Percentiles rank a stretch among this genome's conserved stretches.
Conservation (phyloP, 1,140 invertebrate genomes). For the Diploscapter pachys region DNA sequence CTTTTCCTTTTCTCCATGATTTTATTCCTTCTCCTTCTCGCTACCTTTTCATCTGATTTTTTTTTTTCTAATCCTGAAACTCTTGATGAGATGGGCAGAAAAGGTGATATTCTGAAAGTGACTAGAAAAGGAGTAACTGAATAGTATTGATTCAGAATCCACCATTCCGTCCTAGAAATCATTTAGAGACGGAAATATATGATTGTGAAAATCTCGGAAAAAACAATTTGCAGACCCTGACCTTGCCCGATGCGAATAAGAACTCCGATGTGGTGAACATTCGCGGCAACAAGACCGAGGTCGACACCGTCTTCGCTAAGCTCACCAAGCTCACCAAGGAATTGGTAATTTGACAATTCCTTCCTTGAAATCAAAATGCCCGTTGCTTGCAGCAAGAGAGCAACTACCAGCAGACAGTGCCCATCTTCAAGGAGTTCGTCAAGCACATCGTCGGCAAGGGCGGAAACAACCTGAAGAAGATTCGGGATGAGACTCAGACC, state of each 20-base stretch:
- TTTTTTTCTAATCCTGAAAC: too few species aligned
- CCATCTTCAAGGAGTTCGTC: conserved; percentile 95
- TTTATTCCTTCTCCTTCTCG: too few species aligned
- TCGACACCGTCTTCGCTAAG: conserved; percentile 85
- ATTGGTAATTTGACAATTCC: conserved; percentile 60
- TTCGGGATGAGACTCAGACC: conserved; percentile 91
- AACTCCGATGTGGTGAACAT: conserved; percentile 89
- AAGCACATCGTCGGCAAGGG: conserved; percentile 94
- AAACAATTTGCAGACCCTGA: conserved; percentile 64
- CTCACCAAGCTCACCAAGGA: conserved; percentile 82
- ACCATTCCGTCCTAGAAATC: too few species aligned
- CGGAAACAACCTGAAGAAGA: conserved; percentile 84
- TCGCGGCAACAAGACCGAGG: conserved; percentile 81
- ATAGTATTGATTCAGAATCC: too few species aligned
- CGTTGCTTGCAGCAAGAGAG: conserved; percentile 65
- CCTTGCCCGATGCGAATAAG: conserved; percentile 80
- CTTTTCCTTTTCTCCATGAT: too few species aligned
- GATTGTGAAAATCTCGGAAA: too few species aligned
- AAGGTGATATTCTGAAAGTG: too few species aligned
- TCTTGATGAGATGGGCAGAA: too few species aligned
- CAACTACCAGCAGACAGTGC: conserved; percentile 79
- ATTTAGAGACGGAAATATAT: too few species aligned
- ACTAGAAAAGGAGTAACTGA: too few species aligned
- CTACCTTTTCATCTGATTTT: too few species aligned
- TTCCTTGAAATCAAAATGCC: too few species aligned